A percentile compares a stretch with the other conserved stretches of the same genome.
Evolutionary conservation across 1,140 invertebrate genomes (phyloP).

Genomic region (Planococcus citri): DNA sequence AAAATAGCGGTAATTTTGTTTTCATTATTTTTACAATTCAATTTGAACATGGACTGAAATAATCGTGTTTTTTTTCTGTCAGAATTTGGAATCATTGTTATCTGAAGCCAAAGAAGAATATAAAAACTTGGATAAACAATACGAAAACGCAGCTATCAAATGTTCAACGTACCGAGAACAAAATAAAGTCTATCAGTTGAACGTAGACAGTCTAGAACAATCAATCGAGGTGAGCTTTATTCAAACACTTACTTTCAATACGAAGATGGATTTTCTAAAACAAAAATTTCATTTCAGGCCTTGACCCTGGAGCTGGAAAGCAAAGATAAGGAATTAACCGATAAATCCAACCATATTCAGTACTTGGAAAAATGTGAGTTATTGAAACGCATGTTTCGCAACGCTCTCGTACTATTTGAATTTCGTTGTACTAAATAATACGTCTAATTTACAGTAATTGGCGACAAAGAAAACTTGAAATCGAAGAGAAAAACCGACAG

Average conservation of each 20-base stretch:
- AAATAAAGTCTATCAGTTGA: not conserved
- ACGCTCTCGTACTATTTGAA: too few species aligned
- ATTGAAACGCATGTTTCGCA: not conserved
- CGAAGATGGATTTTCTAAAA: not conserved
- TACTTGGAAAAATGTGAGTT: not conserved
- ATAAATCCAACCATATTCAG: not conserved
- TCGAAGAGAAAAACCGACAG: not conserved
- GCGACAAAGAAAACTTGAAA: not conserved
- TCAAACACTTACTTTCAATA: not conserved
- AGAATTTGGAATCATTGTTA: not conserved
- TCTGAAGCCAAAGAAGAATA: not conserved
- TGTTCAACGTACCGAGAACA: not conserved
- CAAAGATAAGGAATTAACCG: not conserved
- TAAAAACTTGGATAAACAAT: not conserved
- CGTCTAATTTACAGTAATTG: not conserved
- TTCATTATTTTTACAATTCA: too few species aligned
- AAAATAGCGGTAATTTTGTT: too few species aligned
- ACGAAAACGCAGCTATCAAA: not conserved
- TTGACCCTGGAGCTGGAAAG: not conserved
- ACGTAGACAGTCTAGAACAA: not conserved
- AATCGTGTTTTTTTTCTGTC: too few species aligned
- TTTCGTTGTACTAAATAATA: not conserved
- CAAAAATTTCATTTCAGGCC: not conserved
- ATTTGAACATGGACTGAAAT: too few species aligned
- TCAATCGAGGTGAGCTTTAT: too few species aligned